Percentiles rank a stretch among this genome's conserved stretches.
These are phyloP conservation scores for Eulemur macaco DNA, from an alignment of 2,113 vertebrate species.

Conservation along the genomic window DNA sequence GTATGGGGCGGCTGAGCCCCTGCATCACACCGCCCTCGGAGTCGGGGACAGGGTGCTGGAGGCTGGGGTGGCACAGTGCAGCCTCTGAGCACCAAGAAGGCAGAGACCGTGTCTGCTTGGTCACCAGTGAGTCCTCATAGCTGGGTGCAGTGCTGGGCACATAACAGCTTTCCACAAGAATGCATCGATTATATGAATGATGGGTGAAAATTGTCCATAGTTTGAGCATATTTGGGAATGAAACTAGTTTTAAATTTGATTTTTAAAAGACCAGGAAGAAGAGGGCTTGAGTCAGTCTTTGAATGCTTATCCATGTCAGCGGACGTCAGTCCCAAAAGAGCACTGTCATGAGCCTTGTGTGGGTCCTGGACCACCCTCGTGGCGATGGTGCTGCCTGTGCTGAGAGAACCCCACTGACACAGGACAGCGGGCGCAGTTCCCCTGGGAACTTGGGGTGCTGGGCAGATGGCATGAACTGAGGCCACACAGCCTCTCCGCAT, in stretches of 20 bases:
- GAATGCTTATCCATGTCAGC: fast-evolving
- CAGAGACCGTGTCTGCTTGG: neutral
- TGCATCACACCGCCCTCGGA: fast-evolving
- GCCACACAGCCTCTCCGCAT: neutral
- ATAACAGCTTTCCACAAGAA: fast-evolving
- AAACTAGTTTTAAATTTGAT: neutral
- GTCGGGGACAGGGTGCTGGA: neutral
- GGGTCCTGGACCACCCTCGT: neutral
- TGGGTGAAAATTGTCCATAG: neutral
- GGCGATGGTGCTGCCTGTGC: fast-evolving
- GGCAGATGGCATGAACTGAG: neutral
- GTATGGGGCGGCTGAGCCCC: fast-evolving
- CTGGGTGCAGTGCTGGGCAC: neutral
- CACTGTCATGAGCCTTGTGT: neutral
- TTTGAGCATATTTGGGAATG: neutral
- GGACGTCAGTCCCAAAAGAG: neutral
- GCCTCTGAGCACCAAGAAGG: fast-evolving
- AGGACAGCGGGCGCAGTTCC: neutral
- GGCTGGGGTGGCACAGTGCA: fast-evolving
- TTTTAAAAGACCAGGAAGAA: neutral
- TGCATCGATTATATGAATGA: neutral
- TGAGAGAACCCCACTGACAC: neutral
- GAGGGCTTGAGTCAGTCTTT: neutral
- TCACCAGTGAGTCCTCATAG: neutral
- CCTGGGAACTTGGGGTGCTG: neutral